A percentile compares a stretch with the other conserved stretches of the same genome.
Conservation (phyloP, 2,113 vertebrate genomes). For the Eudyptes chrysolophus region DNA sequence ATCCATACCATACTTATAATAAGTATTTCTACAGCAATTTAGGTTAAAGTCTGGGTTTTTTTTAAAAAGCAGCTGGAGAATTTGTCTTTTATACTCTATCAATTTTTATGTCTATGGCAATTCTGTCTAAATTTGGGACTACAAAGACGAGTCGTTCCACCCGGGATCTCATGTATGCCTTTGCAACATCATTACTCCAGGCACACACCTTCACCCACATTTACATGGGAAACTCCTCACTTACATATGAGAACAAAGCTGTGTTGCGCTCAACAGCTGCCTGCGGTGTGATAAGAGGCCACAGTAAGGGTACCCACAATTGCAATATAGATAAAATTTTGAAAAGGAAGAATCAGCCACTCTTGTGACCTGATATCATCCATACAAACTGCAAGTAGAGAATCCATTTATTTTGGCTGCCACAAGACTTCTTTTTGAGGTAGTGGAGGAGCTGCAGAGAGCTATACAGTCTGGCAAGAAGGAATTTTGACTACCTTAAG, state of each 20-base stretch:
- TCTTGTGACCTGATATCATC: not conserved
- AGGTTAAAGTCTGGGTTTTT: not conserved
- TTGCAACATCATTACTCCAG: not conserved
- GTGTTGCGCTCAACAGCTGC: not conserved
- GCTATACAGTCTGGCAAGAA: not conserved
- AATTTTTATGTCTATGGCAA: not conserved
- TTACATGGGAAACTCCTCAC: not conserved
- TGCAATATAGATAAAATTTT: not conserved
- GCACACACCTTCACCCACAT: not conserved
- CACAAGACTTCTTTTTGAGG: not conserved
- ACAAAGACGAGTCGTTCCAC: not conserved
- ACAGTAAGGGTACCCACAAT: not conserved
- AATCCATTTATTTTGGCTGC: not conserved
- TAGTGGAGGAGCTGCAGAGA: not conserved
- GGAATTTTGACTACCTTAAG: not conserved
- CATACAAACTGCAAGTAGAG: not conserved
- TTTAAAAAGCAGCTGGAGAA: not conserved
- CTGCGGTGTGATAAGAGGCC: not conserved
- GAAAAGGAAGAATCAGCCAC: not conserved
- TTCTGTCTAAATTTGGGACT: not conserved
- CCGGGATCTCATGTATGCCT: not conserved
- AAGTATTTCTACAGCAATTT: not conserved
- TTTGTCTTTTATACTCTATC: not conserved
- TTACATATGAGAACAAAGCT: not conserved
- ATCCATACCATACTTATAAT: not conserved